Evolutionary conservation across 2,888 invertebrate genomes (phyloP), one percentile per base, ranked within the genome.

Genomic region (Nymphalis c-album): DNA sequence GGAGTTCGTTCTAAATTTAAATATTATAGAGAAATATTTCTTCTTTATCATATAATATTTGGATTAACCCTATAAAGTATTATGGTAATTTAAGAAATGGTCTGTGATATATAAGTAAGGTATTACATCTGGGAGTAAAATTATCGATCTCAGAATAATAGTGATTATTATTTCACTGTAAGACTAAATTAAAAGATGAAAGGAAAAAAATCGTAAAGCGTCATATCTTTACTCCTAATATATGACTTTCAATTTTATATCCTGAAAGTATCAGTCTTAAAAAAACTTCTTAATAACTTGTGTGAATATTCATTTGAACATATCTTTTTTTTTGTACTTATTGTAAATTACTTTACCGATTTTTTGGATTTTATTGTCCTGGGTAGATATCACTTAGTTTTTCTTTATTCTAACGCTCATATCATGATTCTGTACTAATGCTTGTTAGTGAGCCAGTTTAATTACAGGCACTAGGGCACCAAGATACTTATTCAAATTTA

Each of bases 61-160:
- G 70, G 73, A 65, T 69, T 69, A 73, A 72, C 84, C 83, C 78
- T 82, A 85, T 84, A 85, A 89, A 89, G 89, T 90, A 90, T 91
- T 90, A 90, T 85, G 85, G 80, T 88, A 86, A 78, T 85, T 85
- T 87, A 90, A 85, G 82, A 84, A 87, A 88, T 85, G 85, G 88
- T 86, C 91, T 91, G 91, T 91, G 91, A 91, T 91, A 91, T 85
- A 83, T 84, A 76, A 84, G 84, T 90, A 88, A 88, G 87, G 79
- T 63, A 60, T 77, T 79, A 82, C 81, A 86, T 85, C 90, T 86
- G 89, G 88, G 86, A 85, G 87, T 83, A 76, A 77, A 81, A 77
- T 78, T 80, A 7, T 75, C 77, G 89, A 91, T 90, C 91, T 92
- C 91, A 87, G 84, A 82, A 81, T 85, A 84, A 86, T 84, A 85